Evolutionary conservation across 2,113 vertebrate species (phyloP), one percentile per base, ranked within the genome.

Genomic region (Bubo blakistoni): DNA sequence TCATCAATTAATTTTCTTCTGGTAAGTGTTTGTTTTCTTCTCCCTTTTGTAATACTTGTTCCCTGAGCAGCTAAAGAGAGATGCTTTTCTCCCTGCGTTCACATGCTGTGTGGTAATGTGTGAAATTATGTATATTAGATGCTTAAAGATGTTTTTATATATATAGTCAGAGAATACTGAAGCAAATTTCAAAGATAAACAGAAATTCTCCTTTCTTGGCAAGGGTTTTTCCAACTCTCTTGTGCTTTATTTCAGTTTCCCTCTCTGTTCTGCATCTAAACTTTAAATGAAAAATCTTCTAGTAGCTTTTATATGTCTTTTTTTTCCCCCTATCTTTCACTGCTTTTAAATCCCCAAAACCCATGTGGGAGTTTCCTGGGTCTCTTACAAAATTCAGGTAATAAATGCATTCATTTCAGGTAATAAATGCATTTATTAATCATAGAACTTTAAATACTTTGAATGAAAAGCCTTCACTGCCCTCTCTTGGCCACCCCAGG

Each of bases 1-100:
- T 97, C 94, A 38, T 92, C 90, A 3, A 85, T 98, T 81, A 97
- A 91, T 13, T 98, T 99, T 90, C 96, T 99, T 42, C 97, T 99
- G 98, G 99, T 99, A 97, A 98, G 98, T 47, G 17, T 63, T 16
- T 29, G 32, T 91, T 94, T 93, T 62, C 34, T 91, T 81, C 72
- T 69, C 29, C 14, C 7, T 51, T 74, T 89, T 65, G 19, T 66
- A 15, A 46, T 83, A 26, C 24, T 49, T 97, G 65, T 88, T 74
- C 16, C 29, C 27, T 29, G 38, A 16, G 29, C 20, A 16, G 47
- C 10, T 88, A 52, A 29, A 74, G 30, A 59, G 78, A 77, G 16
- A 15, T 44, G 9, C 6, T 55, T 77, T 74, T 59, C 18, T 69
- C 34, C 22, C 7, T 46, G 0, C 21, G 7, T 70, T 94, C 55